Conservation (phyloP, 64 coral and sea anemone species). For the Stichodactyla mertensii region DNA sequence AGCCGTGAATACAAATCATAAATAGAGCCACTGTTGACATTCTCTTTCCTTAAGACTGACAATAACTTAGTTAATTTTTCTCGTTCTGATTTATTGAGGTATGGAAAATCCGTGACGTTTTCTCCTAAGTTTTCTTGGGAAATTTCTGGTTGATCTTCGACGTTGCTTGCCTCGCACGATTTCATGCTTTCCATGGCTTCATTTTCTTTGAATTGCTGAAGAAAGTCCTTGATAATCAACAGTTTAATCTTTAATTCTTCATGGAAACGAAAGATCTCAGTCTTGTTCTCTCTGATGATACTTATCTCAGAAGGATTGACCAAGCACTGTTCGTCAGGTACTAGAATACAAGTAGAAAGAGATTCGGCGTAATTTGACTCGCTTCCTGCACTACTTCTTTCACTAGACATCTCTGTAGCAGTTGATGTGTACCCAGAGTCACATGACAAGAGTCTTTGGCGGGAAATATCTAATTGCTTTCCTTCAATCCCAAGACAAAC, state of each 20-base stretch:
- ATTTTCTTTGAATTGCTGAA: slow-evolving; percentile 51
- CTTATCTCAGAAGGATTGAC: slow-evolving; percentile 87
- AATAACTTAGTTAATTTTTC: slow-evolving; percentile 35
- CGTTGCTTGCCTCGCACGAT: neutral
- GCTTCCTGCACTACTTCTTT: slow-evolving; percentile 53
- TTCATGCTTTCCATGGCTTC: neutral
- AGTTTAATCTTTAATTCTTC: slow-evolving; percentile 78
- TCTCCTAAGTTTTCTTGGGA: neutral
- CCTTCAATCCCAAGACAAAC: slow-evolving; percentile 39
- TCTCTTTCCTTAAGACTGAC: slow-evolving; percentile 31
- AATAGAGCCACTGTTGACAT: slow-evolving; percentile 42
- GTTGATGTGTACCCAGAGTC: slow-evolving; percentile 56
- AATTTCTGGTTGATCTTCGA: neutral
- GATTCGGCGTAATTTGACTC: slow-evolving; percentile 38
- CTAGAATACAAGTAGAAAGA: slow-evolving; percentile 28
- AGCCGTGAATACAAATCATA: slow-evolving; percentile 70
- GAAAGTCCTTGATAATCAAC: slow-evolving; percentile 55
- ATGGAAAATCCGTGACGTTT: slow-evolving; percentile 13
- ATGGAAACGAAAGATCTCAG: slow-evolving; percentile 73
- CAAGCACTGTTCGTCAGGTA: slow-evolving; percentile 72
- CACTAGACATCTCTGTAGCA: slow-evolving; percentile 46
- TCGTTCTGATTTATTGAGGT: slow-evolving; percentile 39
- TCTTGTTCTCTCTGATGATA: slow-evolving; percentile 75
- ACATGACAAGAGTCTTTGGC: slow-evolving; percentile 34
- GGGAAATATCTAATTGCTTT: slow-evolving; percentile 9